These are phyloP conservation scores for Balaenoptera acutorostrata DNA, from an alignment of 2,113 vertebrate genomes.

Conservation along the genomic window DNA sequence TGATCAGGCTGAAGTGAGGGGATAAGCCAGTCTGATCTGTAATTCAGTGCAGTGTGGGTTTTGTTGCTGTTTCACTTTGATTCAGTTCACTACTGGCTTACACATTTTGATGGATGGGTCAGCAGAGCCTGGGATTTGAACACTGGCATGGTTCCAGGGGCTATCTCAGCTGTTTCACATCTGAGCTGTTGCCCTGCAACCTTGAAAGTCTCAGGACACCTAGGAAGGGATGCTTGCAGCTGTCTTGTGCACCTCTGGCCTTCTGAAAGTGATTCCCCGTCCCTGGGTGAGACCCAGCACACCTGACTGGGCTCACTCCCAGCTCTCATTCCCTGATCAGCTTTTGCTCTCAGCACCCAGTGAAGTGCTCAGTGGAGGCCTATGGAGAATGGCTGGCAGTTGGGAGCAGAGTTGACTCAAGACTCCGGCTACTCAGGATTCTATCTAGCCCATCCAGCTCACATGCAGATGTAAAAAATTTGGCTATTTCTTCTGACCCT, in stretches of 20 bases:
- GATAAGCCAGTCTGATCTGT: too few relatives aligned
- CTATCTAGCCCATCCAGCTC: not conserved
- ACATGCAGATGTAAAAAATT: rapidly evolving
- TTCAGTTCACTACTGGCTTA: not conserved
- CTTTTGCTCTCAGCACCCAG: not conserved
- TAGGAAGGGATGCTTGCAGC: not conserved
- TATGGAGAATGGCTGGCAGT: rapidly evolving
- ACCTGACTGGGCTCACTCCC: not conserved
- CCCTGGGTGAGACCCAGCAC: not conserved
- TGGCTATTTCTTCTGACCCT: too few relatives aligned
- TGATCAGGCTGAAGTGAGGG: not conserved
- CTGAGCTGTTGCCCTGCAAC: too few relatives aligned
- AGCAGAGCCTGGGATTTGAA: not conserved
- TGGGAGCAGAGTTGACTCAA: not conserved
- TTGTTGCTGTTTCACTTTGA: not conserved
- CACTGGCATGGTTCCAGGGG: not conserved
- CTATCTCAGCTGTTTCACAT: not conserved
- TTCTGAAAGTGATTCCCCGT: not conserved
- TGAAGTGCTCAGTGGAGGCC: not conserved
- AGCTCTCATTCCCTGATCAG: not conserved
- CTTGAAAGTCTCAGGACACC: not conserved
- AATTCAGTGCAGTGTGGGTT: not conserved
- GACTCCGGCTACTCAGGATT: not conserved
- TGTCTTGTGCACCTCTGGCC: not conserved
- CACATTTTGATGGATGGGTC: not conserved